Evolutionary conservation across 2,113 vertebrate genomes (phyloP), one percentile per base, ranked within the genome.

Genomic region (Bostrychus sinensis): DNA sequence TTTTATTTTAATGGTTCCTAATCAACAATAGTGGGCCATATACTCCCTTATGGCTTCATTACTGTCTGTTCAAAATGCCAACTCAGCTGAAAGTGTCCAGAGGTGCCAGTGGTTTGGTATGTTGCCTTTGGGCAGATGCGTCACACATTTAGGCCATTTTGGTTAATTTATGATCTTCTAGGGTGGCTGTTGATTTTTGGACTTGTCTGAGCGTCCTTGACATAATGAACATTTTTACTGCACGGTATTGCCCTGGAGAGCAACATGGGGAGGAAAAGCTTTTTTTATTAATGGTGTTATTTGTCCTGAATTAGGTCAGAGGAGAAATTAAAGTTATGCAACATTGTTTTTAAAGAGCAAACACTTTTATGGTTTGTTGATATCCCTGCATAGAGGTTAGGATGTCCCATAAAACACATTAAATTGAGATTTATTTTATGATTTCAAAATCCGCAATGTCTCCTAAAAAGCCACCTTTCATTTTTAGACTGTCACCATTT

Each of bases 291-390:
- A n/a, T 32, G 26, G 16, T 30, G 20, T 61, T 71, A 58, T 57
- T 51, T 60, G 55, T 63, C 70, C 42, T 74, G 78, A 82, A 80
- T 55, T 67, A 66, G 67, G 57, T 82, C n/a, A 58, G 28, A 72
- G 30, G 32, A 67, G 58, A 81, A 67, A 81, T 81, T 62, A 68
- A 80, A 70, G 74, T 91, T 91, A 89, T 78, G 82, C 62, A 92
- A 91, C 77, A 66, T 55, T 81, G 68, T 86, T 81, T 80, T 25
- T 50, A 68, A 77, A 85, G 82, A 75, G 53, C 60, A 56, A 85
- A 75, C 62, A 48, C 64, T 80, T 89, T 92, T 82, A 91, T 88
- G 79, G 83, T 86, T 87, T 88, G 59, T 80, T 87, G 89, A 86
- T 88, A 77, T 85, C 79, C 84, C 68, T 86, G 75, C 78, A 84